These are phyloP conservation scores for Poeciliopsis turneri DNA, from an alignment of 2,797 vertebrate genomes.

Conservation along the genomic window DNA sequence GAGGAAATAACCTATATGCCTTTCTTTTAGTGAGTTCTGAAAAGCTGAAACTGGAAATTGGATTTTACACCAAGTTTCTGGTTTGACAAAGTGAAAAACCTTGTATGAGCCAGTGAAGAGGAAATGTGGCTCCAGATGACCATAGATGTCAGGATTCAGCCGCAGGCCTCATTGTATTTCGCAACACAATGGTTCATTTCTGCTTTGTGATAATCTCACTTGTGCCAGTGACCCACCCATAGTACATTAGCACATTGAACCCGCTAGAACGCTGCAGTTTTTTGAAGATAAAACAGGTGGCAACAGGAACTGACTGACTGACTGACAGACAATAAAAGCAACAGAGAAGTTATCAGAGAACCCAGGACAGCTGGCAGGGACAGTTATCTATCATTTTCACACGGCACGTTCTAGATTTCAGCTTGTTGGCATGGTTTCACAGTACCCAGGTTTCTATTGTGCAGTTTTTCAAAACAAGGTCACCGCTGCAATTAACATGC, in stretches of 20 bases:
- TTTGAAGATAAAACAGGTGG: slow-evolving; percentile 9
- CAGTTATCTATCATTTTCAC: slow-evolving; percentile 18
- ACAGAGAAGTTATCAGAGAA: slow-evolving; percentile 15
- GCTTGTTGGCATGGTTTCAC: slow-evolving; percentile 22
- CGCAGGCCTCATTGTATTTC: neutral
- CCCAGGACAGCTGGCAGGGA: slow-evolving; percentile 12
- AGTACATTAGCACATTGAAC: slow-evolving; percentile 22
- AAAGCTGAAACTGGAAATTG: slow-evolving; percentile 1
- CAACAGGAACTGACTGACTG: slow-evolving; percentile 16
- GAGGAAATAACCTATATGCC: slow-evolving; percentile 38
- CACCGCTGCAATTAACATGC: slow-evolving; percentile 40
- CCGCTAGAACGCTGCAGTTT: slow-evolving; percentile 12
- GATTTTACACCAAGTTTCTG: slow-evolving; percentile 17
- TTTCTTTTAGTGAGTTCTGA: slow-evolving; percentile 1
- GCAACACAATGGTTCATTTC: slow-evolving; percentile 38
- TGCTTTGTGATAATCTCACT: slow-evolving; percentile 23
- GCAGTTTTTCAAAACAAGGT: slow-evolving; percentile 44
- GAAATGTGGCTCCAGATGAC: neutral
- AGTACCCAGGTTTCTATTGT: slow-evolving; percentile 12
- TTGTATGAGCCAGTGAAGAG: neutral
- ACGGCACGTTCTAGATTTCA: slow-evolving; percentile 13
- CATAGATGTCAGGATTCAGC: slow-evolving; percentile 7
- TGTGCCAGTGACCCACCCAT: slow-evolving; percentile 9
- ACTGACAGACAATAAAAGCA: slow-evolving; percentile 18
- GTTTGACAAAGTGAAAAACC: slow-evolving; percentile 1